Conservation (phyloP, 92 coral and sea anemone genomes). For the Chrysogorgia sp. region DNA sequence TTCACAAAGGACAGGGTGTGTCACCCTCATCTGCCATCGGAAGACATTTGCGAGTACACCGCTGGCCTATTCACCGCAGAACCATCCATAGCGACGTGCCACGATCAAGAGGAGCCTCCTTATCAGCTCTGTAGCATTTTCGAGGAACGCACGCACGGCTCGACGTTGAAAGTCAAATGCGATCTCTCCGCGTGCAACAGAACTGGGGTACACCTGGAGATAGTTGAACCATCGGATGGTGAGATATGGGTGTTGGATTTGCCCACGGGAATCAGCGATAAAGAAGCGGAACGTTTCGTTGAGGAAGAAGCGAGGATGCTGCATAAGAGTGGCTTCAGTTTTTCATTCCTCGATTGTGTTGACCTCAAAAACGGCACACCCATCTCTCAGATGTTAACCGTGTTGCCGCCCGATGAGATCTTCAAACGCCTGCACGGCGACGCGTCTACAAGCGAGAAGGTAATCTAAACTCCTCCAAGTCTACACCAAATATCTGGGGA, state of each 20-base stretch:
- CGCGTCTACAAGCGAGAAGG: not conserved
- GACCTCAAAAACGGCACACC: not conserved
- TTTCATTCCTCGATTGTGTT: constrained; percentile 41
- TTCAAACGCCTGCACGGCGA: constrained; percentile 10
- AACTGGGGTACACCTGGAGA: not conserved
- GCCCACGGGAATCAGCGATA: not conserved
- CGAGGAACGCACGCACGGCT: not conserved
- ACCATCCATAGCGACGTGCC: constrained; percentile 21
- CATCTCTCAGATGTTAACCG: constrained; percentile 28
- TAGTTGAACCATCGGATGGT: constrained; percentile 32
- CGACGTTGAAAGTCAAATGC: constrained; percentile 15
- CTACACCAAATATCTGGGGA: no score
- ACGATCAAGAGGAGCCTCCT: constrained; percentile 33
- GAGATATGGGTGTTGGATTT: not conserved
- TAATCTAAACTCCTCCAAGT: no score
- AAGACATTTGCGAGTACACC: constrained; percentile 30
- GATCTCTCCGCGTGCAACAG: constrained; percentile 9
- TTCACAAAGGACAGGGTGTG: not conserved
- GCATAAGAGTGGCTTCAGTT: constrained; percentile 24
- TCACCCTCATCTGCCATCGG: constrained; percentile 25
- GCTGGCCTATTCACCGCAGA: constrained; percentile 7
- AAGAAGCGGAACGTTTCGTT: not conserved
- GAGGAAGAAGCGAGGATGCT: not conserved
- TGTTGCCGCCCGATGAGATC: not conserved
- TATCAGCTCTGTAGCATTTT: constrained; percentile 16